Percentiles rank a stretch among this genome's conserved stretches.
These are phyloP conservation scores for Monopis laevigella DNA, from an alignment of 2,888 invertebrate genomes.

Conservation along the genomic window DNA sequence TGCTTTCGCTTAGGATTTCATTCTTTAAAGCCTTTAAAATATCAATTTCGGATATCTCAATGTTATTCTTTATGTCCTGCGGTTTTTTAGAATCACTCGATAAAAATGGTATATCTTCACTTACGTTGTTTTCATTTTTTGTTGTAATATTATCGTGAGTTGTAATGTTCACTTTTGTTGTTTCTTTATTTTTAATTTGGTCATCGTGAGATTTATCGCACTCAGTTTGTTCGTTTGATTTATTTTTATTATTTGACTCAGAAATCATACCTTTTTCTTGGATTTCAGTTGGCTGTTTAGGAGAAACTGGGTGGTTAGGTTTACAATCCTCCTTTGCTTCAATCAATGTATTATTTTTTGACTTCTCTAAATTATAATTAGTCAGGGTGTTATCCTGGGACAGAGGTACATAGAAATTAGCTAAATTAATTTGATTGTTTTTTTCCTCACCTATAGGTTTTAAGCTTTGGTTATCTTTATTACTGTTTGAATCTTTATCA, in stretches of 20 bases:
- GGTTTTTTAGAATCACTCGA: constrained; percentile 10
- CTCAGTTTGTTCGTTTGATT: not conserved
- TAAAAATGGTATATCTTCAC: not conserved
- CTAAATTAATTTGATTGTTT: too few species aligned
- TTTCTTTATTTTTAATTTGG: not conserved
- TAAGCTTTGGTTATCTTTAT: too few species aligned
- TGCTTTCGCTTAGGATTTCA: constrained; percentile 48
- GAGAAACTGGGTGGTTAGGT: too few species aligned
- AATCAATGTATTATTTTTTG: too few species aligned
- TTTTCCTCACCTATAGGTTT: too few species aligned
- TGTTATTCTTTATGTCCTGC: constrained; percentile 10
- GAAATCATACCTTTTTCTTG: not conserved
- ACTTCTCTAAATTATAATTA: too few species aligned
- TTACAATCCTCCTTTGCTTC: too few species aligned
- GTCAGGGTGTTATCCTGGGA: too few species aligned
- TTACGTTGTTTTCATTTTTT: not conserved
- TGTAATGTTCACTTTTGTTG: not conserved
- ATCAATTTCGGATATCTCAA: constrained; percentile 46
- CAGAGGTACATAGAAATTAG: too few species aligned
- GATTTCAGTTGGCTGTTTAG: too few species aligned
- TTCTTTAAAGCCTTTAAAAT: constrained; percentile 57
- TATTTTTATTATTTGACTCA: not conserved
- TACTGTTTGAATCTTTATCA: too few species aligned
- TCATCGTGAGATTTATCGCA: not conserved
- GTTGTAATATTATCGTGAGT: constrained; percentile 1